Percentiles rank a stretch among this genome's conserved stretches.
Evolutionary conservation across 2,888 invertebrate genomes (phyloP).

Genomic region (Microdon myrmicae): DNA sequence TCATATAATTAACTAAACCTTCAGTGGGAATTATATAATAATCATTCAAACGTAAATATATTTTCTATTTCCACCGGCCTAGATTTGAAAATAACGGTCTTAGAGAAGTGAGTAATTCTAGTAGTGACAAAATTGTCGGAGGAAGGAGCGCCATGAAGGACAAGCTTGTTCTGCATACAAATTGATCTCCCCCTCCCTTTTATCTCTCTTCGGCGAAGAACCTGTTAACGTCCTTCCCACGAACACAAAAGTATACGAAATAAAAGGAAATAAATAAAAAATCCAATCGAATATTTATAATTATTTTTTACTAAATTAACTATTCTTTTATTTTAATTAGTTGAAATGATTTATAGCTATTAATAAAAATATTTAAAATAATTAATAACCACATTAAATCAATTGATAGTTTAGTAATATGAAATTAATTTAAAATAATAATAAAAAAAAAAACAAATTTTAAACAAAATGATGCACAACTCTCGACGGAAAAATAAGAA

Average conservation of each 20-base stretch:
- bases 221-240: too few species aligned
- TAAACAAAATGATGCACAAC: slow-evolving; percentile 14
- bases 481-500: slow-evolving; percentile 30
- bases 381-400: slow-evolving; percentile 33
- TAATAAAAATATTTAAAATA: slow-evolving; percentile 26
- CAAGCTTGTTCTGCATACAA: too few species aligned
- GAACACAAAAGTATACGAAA: neutral
- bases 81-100: too few species aligned
- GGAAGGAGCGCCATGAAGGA: too few species aligned
- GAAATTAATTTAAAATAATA: slow-evolving; percentile 34
- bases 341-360: slow-evolving; percentile 38
- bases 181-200: too few species aligned
- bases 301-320: slow-evolving; percentile 38
- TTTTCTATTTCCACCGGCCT: too few species aligned
- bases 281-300: slow-evolving; percentile 2
- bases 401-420: slow-evolving; percentile 24
- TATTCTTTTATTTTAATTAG: slow-evolving; percentile 33
- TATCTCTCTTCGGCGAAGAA: too few species aligned
- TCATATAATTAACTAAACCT: too few species aligned
- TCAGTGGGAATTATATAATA: too few species aligned
- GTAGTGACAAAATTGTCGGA: too few species aligned
- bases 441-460: slow-evolving; percentile 16
- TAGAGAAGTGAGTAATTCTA: too few species aligned
- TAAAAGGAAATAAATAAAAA: slow-evolving; percentile 21
- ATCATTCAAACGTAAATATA: too few species aligned